Percentiles rank a stretch among this genome's conserved stretches.
Evolutionary conservation across 2,113 vertebrate genomes (phyloP).

Genomic region (Campylomormyrus numenius): DNA sequence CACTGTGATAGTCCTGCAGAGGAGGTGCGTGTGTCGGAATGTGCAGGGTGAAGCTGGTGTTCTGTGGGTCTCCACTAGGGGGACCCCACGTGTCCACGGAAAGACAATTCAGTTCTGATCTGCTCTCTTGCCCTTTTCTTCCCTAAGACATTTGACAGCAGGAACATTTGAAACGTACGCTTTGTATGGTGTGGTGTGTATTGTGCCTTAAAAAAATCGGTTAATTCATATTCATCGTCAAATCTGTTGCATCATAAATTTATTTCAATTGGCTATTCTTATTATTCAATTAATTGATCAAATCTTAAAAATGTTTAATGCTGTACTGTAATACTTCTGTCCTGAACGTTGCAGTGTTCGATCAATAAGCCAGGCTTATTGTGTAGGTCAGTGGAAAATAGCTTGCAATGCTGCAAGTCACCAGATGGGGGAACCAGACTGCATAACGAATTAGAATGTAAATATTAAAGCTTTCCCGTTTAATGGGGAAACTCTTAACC

Average conservation of each 20-base stretch:
- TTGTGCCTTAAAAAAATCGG: slow-evolving; percentile 18
- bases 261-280: neutral
- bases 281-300: neutral
- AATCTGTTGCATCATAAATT: neutral
- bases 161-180: slow-evolving; percentile 14
- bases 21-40: neutral
- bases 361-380: neutral
- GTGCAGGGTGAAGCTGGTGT: neutral
- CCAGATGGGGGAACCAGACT: neutral
- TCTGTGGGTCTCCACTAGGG: neutral
- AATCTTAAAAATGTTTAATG: neutral
- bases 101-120: neutral
- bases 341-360: neutral
- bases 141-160: neutral
- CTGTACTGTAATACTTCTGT: neutral
- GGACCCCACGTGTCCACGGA: neutral
- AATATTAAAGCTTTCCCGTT: neutral
- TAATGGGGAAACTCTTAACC: neutral
- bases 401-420: neutral
- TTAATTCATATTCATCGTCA: neutral
- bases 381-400: neutral
- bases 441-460: neutral
- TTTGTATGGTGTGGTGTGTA: slow-evolving; percentile 8
- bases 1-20: neutral
- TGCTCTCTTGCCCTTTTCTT: neutral